Evolutionary conservation across 1,140 invertebrate genomes (phyloP), one percentile per base, ranked within the genome.

Genomic region (Apis dorsata): DNA sequence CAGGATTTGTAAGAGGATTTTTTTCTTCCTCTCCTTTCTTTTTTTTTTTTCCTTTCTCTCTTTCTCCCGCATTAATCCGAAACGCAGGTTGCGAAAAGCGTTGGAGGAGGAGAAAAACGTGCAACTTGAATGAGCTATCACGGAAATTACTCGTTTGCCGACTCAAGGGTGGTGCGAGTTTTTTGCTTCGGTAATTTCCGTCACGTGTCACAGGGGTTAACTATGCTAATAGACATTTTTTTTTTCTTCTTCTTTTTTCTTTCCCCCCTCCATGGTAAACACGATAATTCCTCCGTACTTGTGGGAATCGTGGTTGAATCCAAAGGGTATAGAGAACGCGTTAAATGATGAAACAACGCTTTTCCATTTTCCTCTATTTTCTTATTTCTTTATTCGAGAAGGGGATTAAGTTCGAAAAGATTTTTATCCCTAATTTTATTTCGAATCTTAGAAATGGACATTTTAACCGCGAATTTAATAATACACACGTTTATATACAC

Each of bases 101-200:
- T 17, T 34, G 34, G 21, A 11, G 12, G 3, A n/a, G 24, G 24
- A 34, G 11, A 55, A 0, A 59, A 49, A 55, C 8, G 34, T 17
- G 57, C 28, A 44, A 74, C 57, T 24, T n/a, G 55, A 60, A 74
- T 10, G 34, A 24, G 21, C 57, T 60, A 65, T 24, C 49, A 49
- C 74, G 74, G 74, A 77, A 77, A 77, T 77, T 65, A 53, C 74
- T 77, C 74, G 24, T 63, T 77, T 65, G 28, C n/a, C 60, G 49
- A 19, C 53, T 78, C 51, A n/a, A 62, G 19, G 19, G 51, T 78
- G 24, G n/a, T 63, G 9, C 3, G 28, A 59, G 51, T 44, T 68
- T 34, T 68, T 77, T 28, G 24, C 49, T 65, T 19, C 12, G 11
- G 63, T 34, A 69, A 68, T 68, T 78, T 78, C 63, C 63, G 59